A percentile compares a stretch with the other conserved stretches of the same genome.
Conservation (phyloP, 2,888 invertebrate species). For the Apotomis capreana region DNA sequence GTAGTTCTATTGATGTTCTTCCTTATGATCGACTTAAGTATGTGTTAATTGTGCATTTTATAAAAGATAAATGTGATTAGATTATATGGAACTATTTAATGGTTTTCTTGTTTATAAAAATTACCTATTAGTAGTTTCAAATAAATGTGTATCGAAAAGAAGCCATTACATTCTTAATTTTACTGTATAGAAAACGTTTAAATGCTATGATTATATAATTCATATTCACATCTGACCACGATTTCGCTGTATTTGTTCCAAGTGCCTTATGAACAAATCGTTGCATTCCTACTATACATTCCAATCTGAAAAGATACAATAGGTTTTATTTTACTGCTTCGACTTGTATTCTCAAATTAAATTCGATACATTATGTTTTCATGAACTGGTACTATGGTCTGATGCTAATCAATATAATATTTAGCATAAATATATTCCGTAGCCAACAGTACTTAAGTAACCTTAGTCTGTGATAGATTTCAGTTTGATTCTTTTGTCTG, state of each 20-base stretch:
- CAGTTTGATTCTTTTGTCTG: conserved; percentile 28
- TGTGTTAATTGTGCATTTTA: conserved; percentile 65
- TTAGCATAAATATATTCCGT: conserved; percentile 37
- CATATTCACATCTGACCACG: conserved; percentile 54
- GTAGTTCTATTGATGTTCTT: conserved; percentile 59
- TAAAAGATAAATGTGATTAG: conserved; percentile 64
- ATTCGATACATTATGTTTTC: conserved; percentile 5
- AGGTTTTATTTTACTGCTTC: conserved; percentile 15
- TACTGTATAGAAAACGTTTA: conserved; percentile 30
- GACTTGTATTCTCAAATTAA: conserved; percentile 11
- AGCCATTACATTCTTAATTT: conserved; percentile 20
- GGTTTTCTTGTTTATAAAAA: conserved; percentile 65
- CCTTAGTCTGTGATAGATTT: conserved; percentile 74
- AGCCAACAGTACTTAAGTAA: conserved; percentile 41
- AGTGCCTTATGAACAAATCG: conserved; percentile 81
- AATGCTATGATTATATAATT: conserved; percentile 24
- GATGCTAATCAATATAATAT: conserved; percentile 37
- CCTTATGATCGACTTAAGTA: conserved; percentile 60
- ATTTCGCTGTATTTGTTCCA: conserved; percentile 78
- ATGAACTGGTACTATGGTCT: conserved; percentile 41
- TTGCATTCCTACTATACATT: conserved; percentile 75
- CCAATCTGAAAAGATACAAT: conserved; percentile 50
- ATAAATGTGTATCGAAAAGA: conserved; percentile 37
- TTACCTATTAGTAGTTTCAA: conserved; percentile 50
- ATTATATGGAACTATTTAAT: conserved; percentile 70